These are phyloP conservation scores for Malurus splendens DNA, from an alignment of 2,797 vertebrate genomes.

Conservation along the genomic window DNA sequence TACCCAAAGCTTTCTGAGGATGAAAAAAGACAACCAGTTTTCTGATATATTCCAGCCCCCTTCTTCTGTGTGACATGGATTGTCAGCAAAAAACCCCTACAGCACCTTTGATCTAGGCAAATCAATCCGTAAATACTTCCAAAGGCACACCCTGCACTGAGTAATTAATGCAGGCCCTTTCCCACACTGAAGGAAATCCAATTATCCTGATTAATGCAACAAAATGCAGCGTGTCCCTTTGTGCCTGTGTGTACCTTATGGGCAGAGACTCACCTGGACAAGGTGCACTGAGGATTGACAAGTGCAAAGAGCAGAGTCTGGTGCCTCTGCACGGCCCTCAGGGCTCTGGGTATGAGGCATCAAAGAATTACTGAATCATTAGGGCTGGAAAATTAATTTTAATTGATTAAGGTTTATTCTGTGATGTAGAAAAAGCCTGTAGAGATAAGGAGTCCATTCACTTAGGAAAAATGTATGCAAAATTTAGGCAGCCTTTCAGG, in stretches of 20 bases:
- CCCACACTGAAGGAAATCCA: neutral
- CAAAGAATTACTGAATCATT: neutral
- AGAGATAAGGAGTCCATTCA: neutral
- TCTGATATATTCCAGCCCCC: neutral
- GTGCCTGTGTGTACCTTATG: rapidly evolving
- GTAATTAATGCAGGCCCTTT: neutral
- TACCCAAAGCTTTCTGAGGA: neutral
- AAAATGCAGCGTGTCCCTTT: rapidly evolving
- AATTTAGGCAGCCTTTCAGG: neutral
- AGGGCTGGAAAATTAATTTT: neutral
- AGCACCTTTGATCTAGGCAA: neutral
- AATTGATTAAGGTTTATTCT: neutral
- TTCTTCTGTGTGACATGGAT: neutral
- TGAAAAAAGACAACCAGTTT: neutral
- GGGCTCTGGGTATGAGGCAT: neutral
- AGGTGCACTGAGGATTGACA: neutral
- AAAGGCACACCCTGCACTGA: neutral
- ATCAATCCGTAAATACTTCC: neutral
- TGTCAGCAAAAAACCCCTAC: rapidly evolving
- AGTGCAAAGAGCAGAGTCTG: neutral
- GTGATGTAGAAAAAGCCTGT: neutral
- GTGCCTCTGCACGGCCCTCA: neutral
- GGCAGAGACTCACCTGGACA: neutral
- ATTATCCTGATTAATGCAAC: neutral
- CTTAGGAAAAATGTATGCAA: neutral